Evolutionary conservation across 1,140 invertebrate genomes (phyloP), one percentile per base, ranked within the genome.

Genomic region (Stegodyphus mimosarum): DNA sequence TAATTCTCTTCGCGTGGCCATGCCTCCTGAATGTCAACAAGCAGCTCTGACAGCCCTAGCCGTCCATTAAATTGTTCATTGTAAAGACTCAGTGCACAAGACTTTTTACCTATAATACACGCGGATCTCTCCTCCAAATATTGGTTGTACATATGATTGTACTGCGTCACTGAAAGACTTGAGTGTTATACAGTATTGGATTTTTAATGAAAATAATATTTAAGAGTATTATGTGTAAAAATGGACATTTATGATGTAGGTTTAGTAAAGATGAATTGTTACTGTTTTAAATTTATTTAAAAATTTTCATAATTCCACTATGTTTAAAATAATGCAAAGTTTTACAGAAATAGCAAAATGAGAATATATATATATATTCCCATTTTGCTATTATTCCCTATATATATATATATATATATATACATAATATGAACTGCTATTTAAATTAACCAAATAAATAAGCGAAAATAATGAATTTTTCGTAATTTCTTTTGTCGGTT

Each of bases 1-100:
- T 66, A 86, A 81, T 50, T 71, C 74, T 11, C 60, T 86, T 6
- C 51, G 85, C 50, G 85, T 86, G 5, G 85, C 85, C n/a, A 86
- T 86, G 85, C 85, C 85, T 70, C 85, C 85, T 7, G 85, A 86
- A 66, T 86, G 85, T 70, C 76, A 80, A 55, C 85, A 86, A 76
- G 76, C 76, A 18, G 77, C 51, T 60, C 18, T 80, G 50, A 86
- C 70, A 53, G 76, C 66, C 64, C 71, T 86, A 55, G 55, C 85
- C 85, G 85, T 86, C 85, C 85, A 86, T 72, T 86, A 76, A 81
- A 17, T 69, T 13, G 33, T 67, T 70, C 66, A 76, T 18, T 69
- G 60, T 15, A 67, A 67, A 67, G 73, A 84, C 81, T 75, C n/a
- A 7, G 48, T 70, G 17, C 60, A 75, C 51, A 84, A 74, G n/a